Evolutionary conservation across 2,888 invertebrate species (phyloP).

Genomic region (Meliscaeva auricollis): DNA sequence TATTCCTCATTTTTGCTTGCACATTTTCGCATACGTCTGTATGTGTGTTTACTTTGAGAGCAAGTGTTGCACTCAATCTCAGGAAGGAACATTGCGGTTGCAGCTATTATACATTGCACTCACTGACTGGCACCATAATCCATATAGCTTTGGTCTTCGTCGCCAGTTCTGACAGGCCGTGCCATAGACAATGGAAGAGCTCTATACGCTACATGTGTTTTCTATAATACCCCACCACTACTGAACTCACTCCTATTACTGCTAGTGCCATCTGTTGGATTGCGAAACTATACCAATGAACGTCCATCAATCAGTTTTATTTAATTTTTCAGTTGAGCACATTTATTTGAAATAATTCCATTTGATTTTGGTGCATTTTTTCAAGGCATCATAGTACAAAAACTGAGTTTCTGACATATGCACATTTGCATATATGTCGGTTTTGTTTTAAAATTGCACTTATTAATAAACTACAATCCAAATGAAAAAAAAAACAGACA

Average conservation of each 20-base stretch:
- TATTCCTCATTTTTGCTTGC: neutral
- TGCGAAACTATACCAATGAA: conserved; percentile 10
- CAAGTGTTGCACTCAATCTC: conserved; percentile 27
- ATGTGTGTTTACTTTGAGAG: neutral
- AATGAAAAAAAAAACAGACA: conserved; percentile 27
- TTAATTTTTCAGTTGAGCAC: neutral
- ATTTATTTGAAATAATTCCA: neutral
- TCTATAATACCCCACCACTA: neutral
- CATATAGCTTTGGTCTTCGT: conserved; percentile 13
- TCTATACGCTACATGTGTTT: neutral
- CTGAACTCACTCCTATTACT: neutral
- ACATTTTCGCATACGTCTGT: neutral
- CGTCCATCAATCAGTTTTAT: conserved; percentile 17
- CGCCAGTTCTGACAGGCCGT: conserved; percentile 21
- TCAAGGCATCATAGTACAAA: conserved; percentile 9
- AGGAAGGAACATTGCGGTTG: conserved; percentile 36
- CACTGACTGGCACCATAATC: conserved; percentile 34
- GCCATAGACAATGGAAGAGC: conserved; percentile 47
- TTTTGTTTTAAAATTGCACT: conserved; percentile 39
- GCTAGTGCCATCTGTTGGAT: neutral
- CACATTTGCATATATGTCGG: no score
- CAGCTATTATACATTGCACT: conserved; percentile 55
- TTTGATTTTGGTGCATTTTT: conserved; percentile 5
- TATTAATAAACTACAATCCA: conserved; percentile 55
- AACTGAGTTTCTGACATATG: conserved; percentile 16